A percentile compares a stretch with the other conserved stretches of the same genome.
phyloP scores from a whole-genome alignment of 2,113 vertebrate species.

The Labrus mixtus region DNA sequence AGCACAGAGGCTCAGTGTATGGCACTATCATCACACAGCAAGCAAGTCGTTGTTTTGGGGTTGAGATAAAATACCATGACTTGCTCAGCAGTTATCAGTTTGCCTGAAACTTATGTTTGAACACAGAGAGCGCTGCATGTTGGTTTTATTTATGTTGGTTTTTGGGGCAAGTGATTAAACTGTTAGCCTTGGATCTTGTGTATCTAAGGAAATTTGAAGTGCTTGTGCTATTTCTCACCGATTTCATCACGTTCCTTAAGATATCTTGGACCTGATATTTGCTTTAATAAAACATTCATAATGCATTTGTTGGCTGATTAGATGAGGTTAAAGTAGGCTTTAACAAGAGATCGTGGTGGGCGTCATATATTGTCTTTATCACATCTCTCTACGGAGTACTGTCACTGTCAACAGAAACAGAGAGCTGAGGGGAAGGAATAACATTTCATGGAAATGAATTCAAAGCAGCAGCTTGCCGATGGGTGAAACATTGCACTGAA shows the following conservation, averaged over 20 bases:
- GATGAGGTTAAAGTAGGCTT: slow-evolving; percentile 8
- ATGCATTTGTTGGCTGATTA: slow-evolving; percentile 6
- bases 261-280: background rate
- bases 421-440: slow-evolving; percentile 15
- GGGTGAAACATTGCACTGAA: slow-evolving; percentile 25
- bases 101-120: background rate
- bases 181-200: background rate
- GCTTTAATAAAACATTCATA: slow-evolving; percentile 8
- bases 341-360: background rate
- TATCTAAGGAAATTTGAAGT: background rate
- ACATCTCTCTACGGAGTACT: slow-evolving; percentile 12
- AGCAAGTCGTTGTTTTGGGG: slow-evolving; percentile 2
- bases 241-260: slow-evolving; percentile 27
- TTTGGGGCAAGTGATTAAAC: background rate
- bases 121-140: background rate
- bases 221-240: background rate
- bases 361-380: slow-evolving; percentile 1
- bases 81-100: slow-evolving; percentile 19
- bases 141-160: background rate
- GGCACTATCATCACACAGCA: slow-evolving; percentile 8
- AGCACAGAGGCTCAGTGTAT: slow-evolving; percentile 4
- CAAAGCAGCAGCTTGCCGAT: slow-evolving; percentile 42
- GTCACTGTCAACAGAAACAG: slow-evolving; percentile 19
- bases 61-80: slow-evolving; percentile 5
- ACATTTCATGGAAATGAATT: slow-evolving; percentile 35